Base-by-base conservation (phyloP, 2,797 vertebrate species). In the Characodon lateralis region DNA sequence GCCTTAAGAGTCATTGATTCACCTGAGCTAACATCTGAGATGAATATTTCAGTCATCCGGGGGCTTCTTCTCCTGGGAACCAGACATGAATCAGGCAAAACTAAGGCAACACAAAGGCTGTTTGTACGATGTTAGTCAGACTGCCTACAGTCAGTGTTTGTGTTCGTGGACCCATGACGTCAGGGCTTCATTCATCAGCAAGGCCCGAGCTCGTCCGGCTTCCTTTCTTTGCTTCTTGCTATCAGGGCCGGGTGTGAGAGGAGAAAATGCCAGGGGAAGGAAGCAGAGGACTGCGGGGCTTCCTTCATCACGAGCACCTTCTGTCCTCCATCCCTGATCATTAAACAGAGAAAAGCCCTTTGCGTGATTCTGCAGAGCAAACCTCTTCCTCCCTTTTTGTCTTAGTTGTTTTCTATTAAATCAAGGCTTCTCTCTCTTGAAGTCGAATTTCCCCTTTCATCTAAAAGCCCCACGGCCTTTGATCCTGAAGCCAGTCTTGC, bases 21-120 rank as follows among this genome's bases (percentile, higher is more conserved):
- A 35, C 39, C n/a, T 61, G n/a, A 31, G 76, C 78, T 92, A 94
- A 94, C 41, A 86, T 91, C 86, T 76, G 76, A 78, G 73, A 66
- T 78, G 88, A 88, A 91, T 88, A 85, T 92, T 92, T 92, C 86
- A 91, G 73, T 91, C 92, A 91, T 87, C 88, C 28, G 41, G 84
- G 83, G 86, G 73, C 77, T 79, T 76, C 78, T 55, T 88, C 81
- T 86, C 83, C 85, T 76, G 84, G 83, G 92, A 91, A 85, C 80
- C 82, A 86, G 85, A 85, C 90, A 90, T 92, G 91, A 95, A 93
- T 94, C 91, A 94, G 90, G 91, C 87, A 80, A 83, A 89, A 93
- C 85, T 82, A 84, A 85, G 82, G 74, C 88, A 87, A 86, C 90
- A 93, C 92, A 93, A 90, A 89, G 86, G 58, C 89, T 73, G 76